Conservation (phyloP, 2,113 vertebrate genomes). For the Salvelinus sp. region DNA sequence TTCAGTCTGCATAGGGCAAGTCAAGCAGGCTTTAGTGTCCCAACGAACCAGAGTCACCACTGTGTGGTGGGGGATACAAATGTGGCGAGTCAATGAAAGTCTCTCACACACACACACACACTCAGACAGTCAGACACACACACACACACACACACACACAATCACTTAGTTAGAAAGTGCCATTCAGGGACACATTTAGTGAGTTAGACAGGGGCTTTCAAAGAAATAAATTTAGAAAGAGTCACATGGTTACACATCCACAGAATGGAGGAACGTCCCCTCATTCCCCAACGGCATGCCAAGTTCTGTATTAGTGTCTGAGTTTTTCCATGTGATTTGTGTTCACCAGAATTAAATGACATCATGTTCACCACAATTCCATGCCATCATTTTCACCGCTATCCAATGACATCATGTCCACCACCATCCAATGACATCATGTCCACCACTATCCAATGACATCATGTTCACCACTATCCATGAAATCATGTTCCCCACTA, state of each 20-base stretch:
- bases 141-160: conserved; percentile 27
- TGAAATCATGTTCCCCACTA: too few relatives aligned
- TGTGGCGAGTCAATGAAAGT: not conserved
- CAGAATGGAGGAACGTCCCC: not conserved
- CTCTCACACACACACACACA: conserved; percentile 7
- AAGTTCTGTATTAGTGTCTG: too few relatives aligned
- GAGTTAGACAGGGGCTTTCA: conserved; percentile 33
- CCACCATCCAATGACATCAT: too few relatives aligned
- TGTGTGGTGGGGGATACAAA: not conserved
- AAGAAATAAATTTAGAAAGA: conserved; percentile 27
- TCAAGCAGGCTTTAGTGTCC: conserved; percentile 63
- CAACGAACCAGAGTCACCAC: conserved; percentile 41
- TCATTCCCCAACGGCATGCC: too few relatives aligned
- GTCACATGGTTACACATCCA: conserved; percentile 19
- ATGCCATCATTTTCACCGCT: too few relatives aligned
- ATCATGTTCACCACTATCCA: too few relatives aligned
- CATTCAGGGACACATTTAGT: conserved; percentile 30
- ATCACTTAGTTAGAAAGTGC: conserved; percentile 22
- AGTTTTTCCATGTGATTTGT: too few relatives aligned
- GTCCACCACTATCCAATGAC: too few relatives aligned
- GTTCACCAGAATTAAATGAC: too few relatives aligned
- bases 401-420: too few relatives aligned
- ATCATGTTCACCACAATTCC: too few relatives aligned
- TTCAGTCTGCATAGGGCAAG: conserved; percentile 68
- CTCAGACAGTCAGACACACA: too few relatives aligned